phyloP scores from a whole-genome alignment of 2,888 invertebrate genomes.

The Minunthozetes semirufus region DNA sequence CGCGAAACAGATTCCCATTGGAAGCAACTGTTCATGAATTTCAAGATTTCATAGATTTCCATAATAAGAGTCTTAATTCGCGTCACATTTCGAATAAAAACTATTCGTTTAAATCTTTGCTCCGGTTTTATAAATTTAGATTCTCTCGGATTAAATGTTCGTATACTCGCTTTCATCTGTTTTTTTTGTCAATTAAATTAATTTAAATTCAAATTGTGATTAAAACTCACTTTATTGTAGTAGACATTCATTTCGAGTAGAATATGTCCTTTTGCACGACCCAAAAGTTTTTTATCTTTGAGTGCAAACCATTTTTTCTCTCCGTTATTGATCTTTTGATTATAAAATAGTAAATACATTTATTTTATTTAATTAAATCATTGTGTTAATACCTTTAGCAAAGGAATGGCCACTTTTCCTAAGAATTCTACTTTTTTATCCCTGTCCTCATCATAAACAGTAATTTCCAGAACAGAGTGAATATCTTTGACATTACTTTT shows the following conservation, averaged over 20 bases:
- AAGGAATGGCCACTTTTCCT: slow-evolving; percentile 81
- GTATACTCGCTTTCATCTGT: slow-evolving; percentile 74
- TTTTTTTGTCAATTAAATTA: too few relatives aligned
- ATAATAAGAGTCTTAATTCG: slow-evolving; percentile 81
- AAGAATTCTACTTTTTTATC: slow-evolving; percentile 91
- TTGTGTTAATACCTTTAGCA: slow-evolving; percentile 55
- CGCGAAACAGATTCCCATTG: slow-evolving; percentile 90
- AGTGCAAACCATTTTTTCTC: slow-evolving; percentile 92
- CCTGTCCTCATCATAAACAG: slow-evolving; percentile 94
- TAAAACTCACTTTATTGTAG: slow-evolving; percentile 73
- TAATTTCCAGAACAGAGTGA: slow-evolving; percentile 84
- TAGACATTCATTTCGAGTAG: slow-evolving; percentile 80
- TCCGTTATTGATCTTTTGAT: slow-evolving; percentile 66
- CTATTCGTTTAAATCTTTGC: slow-evolving; percentile 85
- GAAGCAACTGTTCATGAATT: slow-evolving; percentile 89
- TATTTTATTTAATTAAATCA: neutral
- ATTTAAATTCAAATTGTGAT: neutral
- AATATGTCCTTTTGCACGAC: slow-evolving; percentile 89
- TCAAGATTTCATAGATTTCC: slow-evolving; percentile 78
- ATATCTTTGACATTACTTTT: slow-evolving; percentile 64
- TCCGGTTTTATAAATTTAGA: slow-evolving; percentile 91
- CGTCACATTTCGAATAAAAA: slow-evolving; percentile 84
- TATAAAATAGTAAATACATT: neutral
- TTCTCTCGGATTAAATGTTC: slow-evolving; percentile 90
- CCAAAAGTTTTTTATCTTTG: slow-evolving; percentile 86